Percentiles rank a stretch among this genome's conserved stretches.
Evolutionary conservation across 1,140 invertebrate genomes (phyloP).

Genomic region (Penaeus indicus): DNA sequence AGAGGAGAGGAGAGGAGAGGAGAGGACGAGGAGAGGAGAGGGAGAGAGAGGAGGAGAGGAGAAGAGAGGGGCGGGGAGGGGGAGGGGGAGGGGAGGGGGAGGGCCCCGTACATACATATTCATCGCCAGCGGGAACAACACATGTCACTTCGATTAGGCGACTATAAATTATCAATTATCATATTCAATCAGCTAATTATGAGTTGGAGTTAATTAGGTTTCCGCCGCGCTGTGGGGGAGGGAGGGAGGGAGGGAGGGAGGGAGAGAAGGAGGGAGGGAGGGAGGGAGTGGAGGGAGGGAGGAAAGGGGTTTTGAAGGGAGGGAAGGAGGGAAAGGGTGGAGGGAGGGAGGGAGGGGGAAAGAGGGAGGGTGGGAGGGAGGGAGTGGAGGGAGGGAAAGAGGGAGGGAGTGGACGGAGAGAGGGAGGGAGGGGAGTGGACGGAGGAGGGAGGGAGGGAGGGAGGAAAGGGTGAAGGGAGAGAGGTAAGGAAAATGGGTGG

Average conservation of each 20-base stretch:
- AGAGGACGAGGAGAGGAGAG: background rate
- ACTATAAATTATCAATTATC: conserved; percentile 26
- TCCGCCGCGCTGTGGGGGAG: background rate
- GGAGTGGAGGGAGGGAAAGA: no score
- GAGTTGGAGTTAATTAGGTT: background rate
- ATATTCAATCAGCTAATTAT: conserved; percentile 25
- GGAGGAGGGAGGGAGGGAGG: no score
- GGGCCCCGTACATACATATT: background rate
- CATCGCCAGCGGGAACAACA: no score
- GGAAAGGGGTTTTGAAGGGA: background rate
- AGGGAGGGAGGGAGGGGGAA: no score
- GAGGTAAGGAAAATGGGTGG: no score
- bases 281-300: background rate
- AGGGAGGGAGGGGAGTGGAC: no score
- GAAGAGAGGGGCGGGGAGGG: background rate
- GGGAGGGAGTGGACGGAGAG: no score
- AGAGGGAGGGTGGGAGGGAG: no score
- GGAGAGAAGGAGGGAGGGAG: conserved; percentile 1
- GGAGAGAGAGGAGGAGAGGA: background rate
- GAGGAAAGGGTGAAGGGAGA: no score
- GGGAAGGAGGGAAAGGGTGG: background rate
- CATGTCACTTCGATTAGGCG: background rate
- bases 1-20: background rate
- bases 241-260: conserved; percentile 2
- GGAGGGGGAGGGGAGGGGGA: background rate